Percentiles rank a stretch among this genome's conserved stretches.
phyloP scores from a whole-genome alignment of 2,797 vertebrate species.

The Myotis planiceps region DNA sequence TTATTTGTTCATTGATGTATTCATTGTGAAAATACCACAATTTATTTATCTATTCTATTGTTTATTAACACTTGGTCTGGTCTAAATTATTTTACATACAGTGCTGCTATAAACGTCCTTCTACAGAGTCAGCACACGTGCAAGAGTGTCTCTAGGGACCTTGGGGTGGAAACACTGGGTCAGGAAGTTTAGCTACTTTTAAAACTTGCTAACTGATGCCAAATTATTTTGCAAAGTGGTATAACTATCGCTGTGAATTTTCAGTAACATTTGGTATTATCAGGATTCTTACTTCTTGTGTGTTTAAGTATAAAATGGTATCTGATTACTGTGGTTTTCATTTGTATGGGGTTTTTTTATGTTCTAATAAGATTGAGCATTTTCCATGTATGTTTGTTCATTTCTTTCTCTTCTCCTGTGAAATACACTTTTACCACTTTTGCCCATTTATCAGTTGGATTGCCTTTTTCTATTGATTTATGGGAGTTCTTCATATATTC shows the following conservation, averaged over 20 bases:
- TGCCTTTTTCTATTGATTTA: background rate
- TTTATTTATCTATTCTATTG: slow-evolving; percentile 34
- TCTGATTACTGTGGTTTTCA: background rate
- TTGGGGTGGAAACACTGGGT: background rate
- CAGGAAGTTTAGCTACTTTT: background rate
- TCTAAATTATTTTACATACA: background rate
- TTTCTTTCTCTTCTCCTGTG: background rate
- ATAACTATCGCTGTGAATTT: background rate
- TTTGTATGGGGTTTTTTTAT: background rate
- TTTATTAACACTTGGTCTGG: slow-evolving; percentile 50
- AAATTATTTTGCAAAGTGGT: background rate
- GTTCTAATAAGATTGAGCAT: background rate
- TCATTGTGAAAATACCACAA: background rate
- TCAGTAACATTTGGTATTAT: background rate
- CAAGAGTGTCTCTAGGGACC: background rate
- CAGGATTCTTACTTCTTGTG: background rate
- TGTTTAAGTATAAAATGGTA: background rate
- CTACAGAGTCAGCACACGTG: background rate
- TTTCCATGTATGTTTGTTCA: background rate
- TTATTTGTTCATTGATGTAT: background rate
- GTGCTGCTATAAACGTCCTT: background rate
- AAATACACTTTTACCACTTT: background rate
- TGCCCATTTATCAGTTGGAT: background rate
- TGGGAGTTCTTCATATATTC: background rate
- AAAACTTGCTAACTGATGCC: background rate